Evolutionary conservation across 2,888 invertebrate genomes (phyloP).

Genomic region (Phyllotreta cruciferae): DNA sequence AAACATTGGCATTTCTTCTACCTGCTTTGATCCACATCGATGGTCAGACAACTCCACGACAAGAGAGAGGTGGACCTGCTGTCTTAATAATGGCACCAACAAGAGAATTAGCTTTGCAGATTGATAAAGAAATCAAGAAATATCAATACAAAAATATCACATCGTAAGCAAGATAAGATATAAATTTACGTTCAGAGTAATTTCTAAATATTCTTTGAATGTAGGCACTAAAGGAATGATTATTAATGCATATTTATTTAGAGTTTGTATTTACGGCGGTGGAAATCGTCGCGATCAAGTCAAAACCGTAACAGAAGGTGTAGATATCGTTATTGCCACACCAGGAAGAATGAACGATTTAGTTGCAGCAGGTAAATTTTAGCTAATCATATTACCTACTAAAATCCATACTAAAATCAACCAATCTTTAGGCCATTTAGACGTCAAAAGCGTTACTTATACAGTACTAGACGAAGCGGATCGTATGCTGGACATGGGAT

Average conservation of each 20-base stretch:
- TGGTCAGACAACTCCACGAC: slow-evolving; percentile 77
- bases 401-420: neutral
- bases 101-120: slow-evolving; percentile 90
- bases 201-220: slow-evolving; percentile 14
- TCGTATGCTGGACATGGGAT: slow-evolving; percentile 87
- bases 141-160: slow-evolving; percentile 88
- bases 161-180: slow-evolving; percentile 65
- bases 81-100: slow-evolving; percentile 92
- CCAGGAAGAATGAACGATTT: slow-evolving; percentile 93
- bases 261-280: slow-evolving; percentile 92
- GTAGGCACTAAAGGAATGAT: slow-evolving; percentile 28
- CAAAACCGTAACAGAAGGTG: slow-evolving; percentile 74
- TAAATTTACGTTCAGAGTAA: neutral
- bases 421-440: slow-evolving; percentile 64
- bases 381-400: slow-evolving; percentile 15
- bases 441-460: slow-evolving; percentile 82
- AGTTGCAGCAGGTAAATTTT: slow-evolving; percentile 64
- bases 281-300: slow-evolving; percentile 84
- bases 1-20: slow-evolving; percentile 91
- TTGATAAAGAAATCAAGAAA: slow-evolving; percentile 89
- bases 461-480: slow-evolving; percentile 93
- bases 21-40: slow-evolving; percentile 95
- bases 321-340: slow-evolving; percentile 94
- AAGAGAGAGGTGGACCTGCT: slow-evolving; percentile 80
- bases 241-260: slow-evolving; percentile 47